These are phyloP conservation scores for Carcharodon carcharias DNA, from an alignment of 2,797 vertebrate genomes.

Conservation along the genomic window DNA sequence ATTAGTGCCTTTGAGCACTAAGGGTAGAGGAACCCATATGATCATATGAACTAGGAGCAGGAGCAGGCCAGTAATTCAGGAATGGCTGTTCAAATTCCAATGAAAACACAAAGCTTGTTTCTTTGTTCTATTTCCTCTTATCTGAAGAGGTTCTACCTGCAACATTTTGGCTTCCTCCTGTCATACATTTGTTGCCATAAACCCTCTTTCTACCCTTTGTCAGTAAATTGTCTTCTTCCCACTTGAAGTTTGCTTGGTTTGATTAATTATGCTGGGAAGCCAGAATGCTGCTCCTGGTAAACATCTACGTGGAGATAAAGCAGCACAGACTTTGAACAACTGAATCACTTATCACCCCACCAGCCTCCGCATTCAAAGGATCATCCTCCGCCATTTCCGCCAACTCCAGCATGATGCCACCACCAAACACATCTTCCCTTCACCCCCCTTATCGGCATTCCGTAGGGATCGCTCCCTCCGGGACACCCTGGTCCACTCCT, in stretches of 20 bases:
- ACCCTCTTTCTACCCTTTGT: slow-evolving; percentile 24
- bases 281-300: background rate
- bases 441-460: no score
- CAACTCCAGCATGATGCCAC: no score
- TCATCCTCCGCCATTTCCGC: no score
- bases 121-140: slow-evolving; percentile 12
- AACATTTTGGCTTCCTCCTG: slow-evolving; percentile 18
- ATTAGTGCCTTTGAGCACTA: background rate
- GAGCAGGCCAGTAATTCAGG: background rate
- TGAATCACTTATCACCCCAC: no score
- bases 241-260: slow-evolving; percentile 26
- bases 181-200: slow-evolving; percentile 14
- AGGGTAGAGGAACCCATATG: background rate
- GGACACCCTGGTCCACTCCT: no score
- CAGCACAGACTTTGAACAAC: no score
- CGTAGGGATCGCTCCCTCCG: no score
- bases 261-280: slow-evolving; percentile 21
- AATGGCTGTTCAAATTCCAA: background rate
- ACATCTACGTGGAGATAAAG: no score
- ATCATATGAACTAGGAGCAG: no score
- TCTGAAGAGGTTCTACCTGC: background rate
- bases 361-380: no score
- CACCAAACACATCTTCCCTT: no score
- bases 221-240: slow-evolving; percentile 28
- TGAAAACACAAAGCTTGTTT: background rate